Conservation (phyloP, 2,888 invertebrate species). For the Limenitis arthemis region DNA sequence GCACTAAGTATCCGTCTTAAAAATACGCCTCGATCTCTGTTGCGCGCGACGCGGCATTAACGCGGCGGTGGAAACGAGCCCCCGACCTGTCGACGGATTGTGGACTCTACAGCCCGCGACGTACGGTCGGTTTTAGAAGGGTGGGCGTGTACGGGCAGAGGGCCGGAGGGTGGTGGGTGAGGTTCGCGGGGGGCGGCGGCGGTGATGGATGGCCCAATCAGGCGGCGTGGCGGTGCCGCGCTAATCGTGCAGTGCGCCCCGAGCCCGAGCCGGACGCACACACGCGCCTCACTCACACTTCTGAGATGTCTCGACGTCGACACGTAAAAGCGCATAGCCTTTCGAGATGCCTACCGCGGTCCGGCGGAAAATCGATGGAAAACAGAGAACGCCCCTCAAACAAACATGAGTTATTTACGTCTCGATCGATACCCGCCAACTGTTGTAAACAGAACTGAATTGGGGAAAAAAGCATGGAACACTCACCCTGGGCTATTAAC, state of each 20-base stretch:
- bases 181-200: slow-evolving; percentile 53
- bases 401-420: slow-evolving; percentile 52
- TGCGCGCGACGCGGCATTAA: slow-evolving; percentile 61
- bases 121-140: slow-evolving; percentile 35
- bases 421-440: slow-evolving; percentile 67
- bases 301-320: slow-evolving; percentile 35
- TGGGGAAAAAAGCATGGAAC: slow-evolving; percentile 53
- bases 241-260: slow-evolving; percentile 66
- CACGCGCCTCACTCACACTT: slow-evolving; percentile 33
- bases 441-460: slow-evolving; percentile 62
- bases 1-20: slow-evolving; percentile 70
- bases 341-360: slow-evolving; percentile 34
- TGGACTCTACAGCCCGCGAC: slow-evolving; percentile 1
- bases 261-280: slow-evolving; percentile 52
- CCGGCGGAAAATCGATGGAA: slow-evolving; percentile 57
- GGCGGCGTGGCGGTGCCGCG: slow-evolving; percentile 66
- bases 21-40: slow-evolving; percentile 61
- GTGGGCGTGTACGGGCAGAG: slow-evolving; percentile 24
- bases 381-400: slow-evolving; percentile 45
- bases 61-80: slow-evolving; percentile 38
- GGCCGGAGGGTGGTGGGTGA: slow-evolving; percentile 37
- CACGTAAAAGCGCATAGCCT: slow-evolving; percentile 54
- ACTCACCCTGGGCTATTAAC: slow-evolving; percentile 55
- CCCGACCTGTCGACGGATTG: slow-evolving; percentile 4
- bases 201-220: slow-evolving; percentile 74